Evolutionary conservation across 2,113 vertebrate genomes (phyloP), one percentile per base, ranked within the genome.

Genomic region (Crotalus helleri): DNA sequence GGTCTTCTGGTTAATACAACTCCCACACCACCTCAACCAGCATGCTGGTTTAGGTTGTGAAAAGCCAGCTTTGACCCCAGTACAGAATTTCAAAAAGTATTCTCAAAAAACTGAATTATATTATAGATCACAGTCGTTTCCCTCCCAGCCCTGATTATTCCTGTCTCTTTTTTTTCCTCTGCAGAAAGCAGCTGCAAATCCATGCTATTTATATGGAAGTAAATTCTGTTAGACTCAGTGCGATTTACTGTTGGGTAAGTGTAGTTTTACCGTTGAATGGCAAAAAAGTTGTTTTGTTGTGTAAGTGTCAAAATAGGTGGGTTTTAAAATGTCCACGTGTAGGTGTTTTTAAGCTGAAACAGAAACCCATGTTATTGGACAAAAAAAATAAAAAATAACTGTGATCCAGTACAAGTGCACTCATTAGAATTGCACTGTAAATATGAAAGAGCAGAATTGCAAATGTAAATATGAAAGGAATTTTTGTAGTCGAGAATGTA

Each of bases 181-280:
- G 54, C 88, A 90, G 92, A 90, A 90, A n/a, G 26, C 55, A 33
- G 55, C 88, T 86, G 39, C 13, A 53, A 33, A 21, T 81, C 69
- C 12, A 2, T n/a, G 44, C 55, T 86, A 51, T 90, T 93, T 93
- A 24, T 88, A 54, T 90, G 88, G 57, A 61, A 59, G 57, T 61
- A 93, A 90, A 86, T 58, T 55, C 53, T 33, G 23, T 92, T 81
- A 69, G 61, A 57, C 44, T 93, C 10, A 39, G 59, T 90, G 88
- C 44, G 74, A 54, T 93, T 64, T 90, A 86, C 21, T 29, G 21
- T 93, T 17, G 9, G 88, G 92, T 93, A 61, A 93, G 88, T 93
- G 54, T 33, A 33, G 53, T 19, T 74, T 23, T 6, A 24, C 21
- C 23, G 2, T 64, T 39, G n/a, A 53, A 3, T 5, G 51, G 19